phyloP scores from a whole-genome alignment of 2,797 vertebrate genomes.

The Rhyacichthys aspro region DNA sequence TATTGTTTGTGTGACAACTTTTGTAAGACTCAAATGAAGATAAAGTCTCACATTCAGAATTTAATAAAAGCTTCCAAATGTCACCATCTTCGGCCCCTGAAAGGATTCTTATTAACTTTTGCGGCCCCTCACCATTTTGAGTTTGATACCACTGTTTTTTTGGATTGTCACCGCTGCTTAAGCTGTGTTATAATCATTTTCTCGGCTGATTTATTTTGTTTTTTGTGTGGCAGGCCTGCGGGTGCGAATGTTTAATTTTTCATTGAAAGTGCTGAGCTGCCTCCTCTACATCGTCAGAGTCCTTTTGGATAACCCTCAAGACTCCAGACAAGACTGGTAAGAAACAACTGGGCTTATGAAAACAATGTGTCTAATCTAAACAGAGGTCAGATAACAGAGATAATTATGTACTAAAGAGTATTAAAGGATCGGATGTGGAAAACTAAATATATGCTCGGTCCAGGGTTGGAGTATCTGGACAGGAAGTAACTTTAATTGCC shows the following conservation, averaged over 20 bases:
- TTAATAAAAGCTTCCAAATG: no score
- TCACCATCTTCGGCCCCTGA: no score
- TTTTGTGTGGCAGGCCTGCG: constrained; percentile 79
- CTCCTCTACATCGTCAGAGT: constrained; percentile 87
- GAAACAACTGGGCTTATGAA: constrained; percentile 19
- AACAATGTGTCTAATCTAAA: background rate
- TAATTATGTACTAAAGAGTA: constrained; percentile 1
- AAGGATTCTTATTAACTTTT: no score
- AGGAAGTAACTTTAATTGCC: constrained; percentile 17
- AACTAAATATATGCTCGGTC: constrained; percentile 10
- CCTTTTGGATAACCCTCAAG: constrained; percentile 83
- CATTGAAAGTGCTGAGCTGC: constrained; percentile 87
- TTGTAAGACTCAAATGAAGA: no score
- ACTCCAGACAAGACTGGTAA: constrained; percentile 80
- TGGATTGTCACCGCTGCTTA: no score
- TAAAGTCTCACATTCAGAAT: no score
- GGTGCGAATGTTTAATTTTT: constrained; percentile 88
- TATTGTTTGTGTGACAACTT: no score
- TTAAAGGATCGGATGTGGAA: constrained; percentile 14
- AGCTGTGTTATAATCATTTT: background rate
- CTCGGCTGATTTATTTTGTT: background rate
- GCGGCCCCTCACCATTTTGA: no score
- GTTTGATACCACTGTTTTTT: no score
- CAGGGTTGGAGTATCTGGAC: background rate
- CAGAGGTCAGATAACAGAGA: background rate